phyloP scores from a whole-genome alignment of 2,113 vertebrate genomes.

The Desmodus rotundus region DNA sequence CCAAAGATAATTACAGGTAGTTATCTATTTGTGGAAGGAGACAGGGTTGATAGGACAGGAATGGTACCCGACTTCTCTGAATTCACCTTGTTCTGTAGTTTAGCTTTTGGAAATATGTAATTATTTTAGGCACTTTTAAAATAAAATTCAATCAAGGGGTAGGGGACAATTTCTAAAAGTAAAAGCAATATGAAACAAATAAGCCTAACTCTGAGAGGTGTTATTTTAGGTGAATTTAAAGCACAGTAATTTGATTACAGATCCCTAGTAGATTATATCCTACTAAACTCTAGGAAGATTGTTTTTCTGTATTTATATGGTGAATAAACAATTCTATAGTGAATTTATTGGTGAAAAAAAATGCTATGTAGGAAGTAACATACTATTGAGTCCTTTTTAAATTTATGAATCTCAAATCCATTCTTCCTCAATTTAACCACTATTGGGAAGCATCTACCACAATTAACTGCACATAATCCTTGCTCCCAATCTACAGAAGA shows the following conservation, averaged over 20 bases:
- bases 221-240: not conserved
- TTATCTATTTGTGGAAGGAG: not conserved
- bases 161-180: not conserved
- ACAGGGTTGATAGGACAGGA: not conserved
- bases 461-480: not conserved
- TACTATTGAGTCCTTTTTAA: not conserved
- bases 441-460: not conserved
- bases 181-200: conserved; percentile 29
- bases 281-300: not conserved
- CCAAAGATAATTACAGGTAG: not conserved
- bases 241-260: not conserved
- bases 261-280: not conserved
- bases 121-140: conserved; percentile 15
- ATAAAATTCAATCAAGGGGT: conserved; percentile 15
- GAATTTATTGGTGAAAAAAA: too few species aligned
- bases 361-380: too few species aligned
- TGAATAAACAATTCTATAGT: not conserved
- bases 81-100: not conserved
- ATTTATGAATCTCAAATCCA: not conserved
- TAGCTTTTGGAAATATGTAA: conserved; percentile 12
- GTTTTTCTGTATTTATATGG: not conserved
- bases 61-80: not conserved
- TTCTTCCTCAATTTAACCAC: not conserved
- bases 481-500: not conserved
- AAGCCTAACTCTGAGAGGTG: not conserved